phyloP scores from a whole-genome alignment of 2,888 invertebrate genomes.

The Chironomus riparius region DNA sequence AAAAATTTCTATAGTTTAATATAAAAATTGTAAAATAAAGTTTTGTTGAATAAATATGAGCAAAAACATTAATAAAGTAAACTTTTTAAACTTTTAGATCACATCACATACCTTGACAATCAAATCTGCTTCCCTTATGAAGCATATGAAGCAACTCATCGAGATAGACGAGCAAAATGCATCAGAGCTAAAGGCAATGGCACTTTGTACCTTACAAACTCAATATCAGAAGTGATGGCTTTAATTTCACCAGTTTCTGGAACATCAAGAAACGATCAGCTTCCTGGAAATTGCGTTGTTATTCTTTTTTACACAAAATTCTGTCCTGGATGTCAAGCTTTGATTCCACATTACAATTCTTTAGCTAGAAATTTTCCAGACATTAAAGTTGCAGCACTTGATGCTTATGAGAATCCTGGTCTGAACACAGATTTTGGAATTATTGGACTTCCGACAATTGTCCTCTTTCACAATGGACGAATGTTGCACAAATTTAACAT shows the following conservation, averaged over 20 bases:
- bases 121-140: background rate
- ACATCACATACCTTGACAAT: background rate
- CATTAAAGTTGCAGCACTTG: conserved; percentile 72
- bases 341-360: conserved; percentile 86
- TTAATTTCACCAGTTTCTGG: conserved; percentile 39
- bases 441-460: conserved; percentile 78
- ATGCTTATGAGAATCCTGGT: conserved; percentile 72
- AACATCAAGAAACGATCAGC: conserved; percentile 51
- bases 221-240: conserved; percentile 34
- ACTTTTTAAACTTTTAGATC: background rate
- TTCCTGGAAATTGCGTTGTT: conserved; percentile 59
- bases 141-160: background rate
- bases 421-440: conserved; percentile 88
- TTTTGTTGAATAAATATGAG: too few relatives aligned
- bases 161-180: conserved; percentile 19
- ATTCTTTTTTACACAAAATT: conserved; percentile 83
- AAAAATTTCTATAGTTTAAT: too few relatives aligned
- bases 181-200: conserved; percentile 13
- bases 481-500: conserved; percentile 78
- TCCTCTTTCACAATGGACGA: conserved; percentile 83
- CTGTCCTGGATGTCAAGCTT: conserved; percentile 83
- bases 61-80: too few relatives aligned
- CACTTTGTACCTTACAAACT: conserved; percentile 5
- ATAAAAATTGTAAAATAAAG: too few relatives aligned
- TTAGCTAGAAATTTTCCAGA: conserved; percentile 78